phyloP scores from a whole-genome alignment of 1,140 invertebrate species.

The Drosophila arizonae region DNA sequence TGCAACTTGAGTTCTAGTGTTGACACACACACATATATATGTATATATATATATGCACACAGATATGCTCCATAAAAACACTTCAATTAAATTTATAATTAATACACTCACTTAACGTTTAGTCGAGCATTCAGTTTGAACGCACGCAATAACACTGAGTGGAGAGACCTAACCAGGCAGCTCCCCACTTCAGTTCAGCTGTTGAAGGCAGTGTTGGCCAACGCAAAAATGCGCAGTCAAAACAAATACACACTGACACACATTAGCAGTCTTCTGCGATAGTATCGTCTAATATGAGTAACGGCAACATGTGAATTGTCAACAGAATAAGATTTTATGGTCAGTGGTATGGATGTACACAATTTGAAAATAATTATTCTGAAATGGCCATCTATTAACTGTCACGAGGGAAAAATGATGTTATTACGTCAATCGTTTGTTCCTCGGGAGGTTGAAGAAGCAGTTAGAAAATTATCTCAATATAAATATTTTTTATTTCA shows the following conservation, averaged over 20 bases:
- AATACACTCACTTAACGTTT: conserved; percentile 44
- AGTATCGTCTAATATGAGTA: conserved; percentile 18
- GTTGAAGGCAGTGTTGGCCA: conserved; percentile 48
- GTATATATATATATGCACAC: conserved; percentile 1
- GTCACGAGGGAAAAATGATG: too few relatives aligned
- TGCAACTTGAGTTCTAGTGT: conserved; percentile 57
- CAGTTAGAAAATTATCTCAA: too few relatives aligned
- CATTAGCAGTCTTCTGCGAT: conserved; percentile 8
- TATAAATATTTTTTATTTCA: not conserved
- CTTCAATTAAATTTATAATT: conserved; percentile 62
- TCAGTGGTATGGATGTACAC: not conserved
- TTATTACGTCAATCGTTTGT: not conserved
- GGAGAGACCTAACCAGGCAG: conserved; percentile 13
- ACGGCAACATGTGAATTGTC: conserved; percentile 3
- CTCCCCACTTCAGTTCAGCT: conserved; percentile 53
- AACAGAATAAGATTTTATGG: not conserved
- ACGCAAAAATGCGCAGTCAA: conserved; percentile 24
- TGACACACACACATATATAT: conserved; percentile 21
- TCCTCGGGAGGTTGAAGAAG: not conserved
- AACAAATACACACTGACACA: conserved; percentile 47
- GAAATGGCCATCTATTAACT: not conserved
- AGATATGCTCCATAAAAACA: conserved; percentile 40
- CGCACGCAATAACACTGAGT: conserved; percentile 51
- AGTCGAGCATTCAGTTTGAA: conserved; percentile 43
- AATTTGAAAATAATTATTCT: too few relatives aligned